Evolutionary conservation across 35 echinoderm and acorn worm species (phyloP), one percentile per base, ranked within the genome.

Genomic region (Diadema setosum): DNA sequence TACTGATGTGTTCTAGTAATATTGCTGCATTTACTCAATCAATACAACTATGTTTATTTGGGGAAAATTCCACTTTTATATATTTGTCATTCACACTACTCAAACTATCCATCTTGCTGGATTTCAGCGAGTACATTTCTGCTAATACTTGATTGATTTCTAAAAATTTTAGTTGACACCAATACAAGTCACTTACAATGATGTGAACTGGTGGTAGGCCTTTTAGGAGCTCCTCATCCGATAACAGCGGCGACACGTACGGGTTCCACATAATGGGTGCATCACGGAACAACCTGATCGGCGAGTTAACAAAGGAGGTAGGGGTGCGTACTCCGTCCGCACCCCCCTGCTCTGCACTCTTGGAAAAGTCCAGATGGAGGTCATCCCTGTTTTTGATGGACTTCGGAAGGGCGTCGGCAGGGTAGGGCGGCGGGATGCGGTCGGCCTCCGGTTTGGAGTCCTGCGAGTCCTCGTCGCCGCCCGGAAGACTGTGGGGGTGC

Each of bases 131-230:
- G n/a, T n/a, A n/a, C n/a, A n/a, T n/a, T n/a, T n/a, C n/a, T n/a
- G n/a, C n/a, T n/a, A n/a, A n/a, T n/a, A n/a, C n/a, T n/a, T n/a
- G n/a, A n/a, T n/a, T n/a, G n/a, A n/a, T n/a, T n/a, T n/a, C n/a
- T n/a, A n/a, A n/a, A n/a, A n/a, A n/a, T n/a, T n/a, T n/a, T n/a
- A n/a, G n/a, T n/a, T n/a, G n/a, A n/a, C n/a, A n/a, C n/a, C n/a
- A n/a, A 80, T 9, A 36, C 0, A 61, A 14, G 25, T 34, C 39
- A 93, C 95, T 94, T 82, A 98, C 96, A 30, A 98, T 86, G 9
- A 94, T 92, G 52, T 99, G 93, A 11, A 94, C 86, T 42, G 89
- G 96, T 55, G 96, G 96, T 3, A 99, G 86, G 49, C 92, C 96
- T 59, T 92, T 87, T 18, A 99, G 61, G 23, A 99, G 74, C 21